Percentiles rank a stretch among this genome's conserved stretches.
These are phyloP conservation scores for Sinocyclocheilus maitianheensis DNA, from an alignment of 2,113 vertebrate species.

Conservation along the genomic window DNA sequence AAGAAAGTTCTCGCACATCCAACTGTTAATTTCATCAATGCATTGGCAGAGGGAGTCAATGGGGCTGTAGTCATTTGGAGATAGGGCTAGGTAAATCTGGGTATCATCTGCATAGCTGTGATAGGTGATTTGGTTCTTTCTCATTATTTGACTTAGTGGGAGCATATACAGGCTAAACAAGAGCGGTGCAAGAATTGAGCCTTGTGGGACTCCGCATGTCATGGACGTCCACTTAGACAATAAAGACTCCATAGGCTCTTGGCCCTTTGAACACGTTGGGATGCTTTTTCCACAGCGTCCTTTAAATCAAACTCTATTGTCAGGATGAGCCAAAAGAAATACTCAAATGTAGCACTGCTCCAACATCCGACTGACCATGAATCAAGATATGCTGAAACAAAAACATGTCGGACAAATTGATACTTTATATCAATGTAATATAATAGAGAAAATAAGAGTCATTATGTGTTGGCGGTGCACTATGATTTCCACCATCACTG, in stretches of 20 bases:
- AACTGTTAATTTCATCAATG: too few relatives aligned
- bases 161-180: too few relatives aligned
- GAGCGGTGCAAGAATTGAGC: too few relatives aligned
- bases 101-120: too few relatives aligned
- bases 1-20: too few relatives aligned
- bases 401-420: background rate
- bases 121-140: too few relatives aligned
- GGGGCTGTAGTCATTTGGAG: too few relatives aligned
- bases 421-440: background rate
- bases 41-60: too few relatives aligned
- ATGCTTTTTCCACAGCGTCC: slow-evolving; percentile 40
- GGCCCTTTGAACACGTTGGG: slow-evolving; percentile 63
- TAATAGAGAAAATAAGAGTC: background rate
- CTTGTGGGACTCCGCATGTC: too few relatives aligned
- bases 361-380: slow-evolving; percentile 1
- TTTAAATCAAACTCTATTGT: slow-evolving; percentile 41
- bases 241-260: slow-evolving; percentile 68
- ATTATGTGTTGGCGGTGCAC: background rate
- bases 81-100: too few relatives aligned
- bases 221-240: slow-evolving; percentile 51
- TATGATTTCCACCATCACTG: background rate
- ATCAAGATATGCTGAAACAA: background rate
- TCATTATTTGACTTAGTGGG: too few relatives aligned
- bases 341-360: background rate
- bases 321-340: slow-evolving; percentile 21